Evolutionary conservation across 2,888 invertebrate species (phyloP).

Genomic region (Labia minor): DNA sequence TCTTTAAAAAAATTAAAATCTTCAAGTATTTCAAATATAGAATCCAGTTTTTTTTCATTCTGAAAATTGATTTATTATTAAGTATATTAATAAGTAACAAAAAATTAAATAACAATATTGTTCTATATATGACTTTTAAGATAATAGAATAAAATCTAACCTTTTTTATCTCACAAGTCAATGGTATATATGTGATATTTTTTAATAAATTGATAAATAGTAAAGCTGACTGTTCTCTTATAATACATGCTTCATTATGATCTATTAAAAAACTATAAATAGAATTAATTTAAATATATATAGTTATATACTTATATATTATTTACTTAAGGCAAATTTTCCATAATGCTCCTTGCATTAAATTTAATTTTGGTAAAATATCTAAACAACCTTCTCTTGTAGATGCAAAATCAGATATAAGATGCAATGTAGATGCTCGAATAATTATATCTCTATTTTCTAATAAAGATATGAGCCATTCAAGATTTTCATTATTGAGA

Average conservation of each 20-base stretch:
- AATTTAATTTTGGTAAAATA: constrained; percentile 20
- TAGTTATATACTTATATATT: neutral
- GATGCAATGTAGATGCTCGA: constrained; percentile 42
- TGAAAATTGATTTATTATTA: constrained; percentile 28
- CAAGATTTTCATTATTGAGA: constrained; percentile 29
- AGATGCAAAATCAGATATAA: constrained; percentile 38
- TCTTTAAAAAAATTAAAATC: neutral
- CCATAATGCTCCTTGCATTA: constrained; percentile 22
- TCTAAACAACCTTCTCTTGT: constrained; percentile 21
- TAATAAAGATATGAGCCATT: constrained; percentile 40
- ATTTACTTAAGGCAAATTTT: constrained; percentile 24
- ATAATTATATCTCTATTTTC: constrained; percentile 42
- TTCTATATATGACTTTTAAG: constrained; percentile 13
- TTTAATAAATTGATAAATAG: constrained; percentile 39
- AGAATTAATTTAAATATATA: constrained; percentile 17
- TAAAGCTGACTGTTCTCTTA: constrained; percentile 45
- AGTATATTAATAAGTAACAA: too few species aligned
- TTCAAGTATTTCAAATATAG: constrained; percentile 14
- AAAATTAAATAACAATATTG: constrained; percentile 14
- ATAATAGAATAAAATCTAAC: too few species aligned
- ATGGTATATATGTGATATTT: neutral
- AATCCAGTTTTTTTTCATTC: constrained; percentile 31
- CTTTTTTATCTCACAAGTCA: neutral
- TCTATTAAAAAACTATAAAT: constrained; percentile 34
- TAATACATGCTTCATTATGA: constrained; percentile 43